phyloP scores from a whole-genome alignment of 2,113 vertebrate genomes.

The Pachycephala philippinensis region DNA sequence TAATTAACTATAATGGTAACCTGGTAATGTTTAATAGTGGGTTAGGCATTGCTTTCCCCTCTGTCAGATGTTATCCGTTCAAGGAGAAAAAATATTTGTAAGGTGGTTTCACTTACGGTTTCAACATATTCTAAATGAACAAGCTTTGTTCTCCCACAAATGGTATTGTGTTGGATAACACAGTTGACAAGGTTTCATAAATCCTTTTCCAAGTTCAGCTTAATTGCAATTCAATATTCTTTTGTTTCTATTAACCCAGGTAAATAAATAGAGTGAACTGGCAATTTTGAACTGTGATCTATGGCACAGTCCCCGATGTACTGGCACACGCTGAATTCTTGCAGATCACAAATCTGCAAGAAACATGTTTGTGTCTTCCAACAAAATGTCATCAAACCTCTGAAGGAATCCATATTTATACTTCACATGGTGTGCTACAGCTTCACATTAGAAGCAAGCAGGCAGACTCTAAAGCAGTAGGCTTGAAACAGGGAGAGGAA shows the following conservation, averaged over 20 bases:
- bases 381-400: constrained; percentile 65
- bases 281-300: constrained; percentile 57
- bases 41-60: constrained; percentile 17
- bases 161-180: constrained; percentile 54
- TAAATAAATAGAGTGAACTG: constrained; percentile 60
- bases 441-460: constrained; percentile 28
- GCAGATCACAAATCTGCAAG: constrained; percentile 71
- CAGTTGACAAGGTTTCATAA: constrained; percentile 50
- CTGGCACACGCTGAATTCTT: constrained; percentile 53
- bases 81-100: constrained; percentile 58
- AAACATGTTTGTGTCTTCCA: constrained; percentile 52
- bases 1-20: constrained; percentile 41
- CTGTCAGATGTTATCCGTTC: constrained; percentile 55
- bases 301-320: constrained; percentile 34
- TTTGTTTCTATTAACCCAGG: constrained; percentile 61
- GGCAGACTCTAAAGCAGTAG: constrained; percentile 8
- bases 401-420: constrained; percentile 59
- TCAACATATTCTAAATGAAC: constrained; percentile 54
- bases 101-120: constrained; percentile 60
- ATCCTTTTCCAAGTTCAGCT: constrained; percentile 50
- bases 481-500: neutral
- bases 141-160: constrained; percentile 44
- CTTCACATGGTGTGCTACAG: neutral
- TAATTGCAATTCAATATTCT: constrained; percentile 50
- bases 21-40: constrained; percentile 37